Percentiles rank a stretch among this genome's conserved stretches.
These are phyloP conservation scores for Coranthus polyacanthus DNA, from an alignment of 2,797 vertebrate genomes.

Conservation along the genomic window DNA sequence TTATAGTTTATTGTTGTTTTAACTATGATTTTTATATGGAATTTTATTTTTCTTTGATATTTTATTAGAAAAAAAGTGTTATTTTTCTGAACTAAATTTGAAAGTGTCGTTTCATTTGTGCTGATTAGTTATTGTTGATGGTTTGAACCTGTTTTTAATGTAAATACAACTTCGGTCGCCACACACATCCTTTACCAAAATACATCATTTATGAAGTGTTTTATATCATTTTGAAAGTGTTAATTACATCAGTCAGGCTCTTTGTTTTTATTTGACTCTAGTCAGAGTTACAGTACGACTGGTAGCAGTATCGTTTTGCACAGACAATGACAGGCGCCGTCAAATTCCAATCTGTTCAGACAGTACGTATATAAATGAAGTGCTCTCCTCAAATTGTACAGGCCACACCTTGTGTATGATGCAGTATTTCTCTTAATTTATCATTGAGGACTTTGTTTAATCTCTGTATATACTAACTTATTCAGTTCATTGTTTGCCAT, in stretches of 20 bases:
- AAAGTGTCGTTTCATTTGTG: constrained; percentile 8
- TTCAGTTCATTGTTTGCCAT: constrained; percentile 14
- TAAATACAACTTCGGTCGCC: constrained; percentile 5
- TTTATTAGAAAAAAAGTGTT: neutral
- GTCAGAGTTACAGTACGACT: constrained; percentile 22
- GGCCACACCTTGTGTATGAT: constrained; percentile 12
- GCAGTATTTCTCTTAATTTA: constrained; percentile 34
- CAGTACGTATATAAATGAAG: constrained; percentile 20
- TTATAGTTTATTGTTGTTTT: neutral
- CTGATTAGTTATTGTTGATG: neutral
- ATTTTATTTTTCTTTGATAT: constrained; percentile 4
- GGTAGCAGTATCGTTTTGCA: constrained; percentile 63
- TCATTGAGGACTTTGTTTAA: constrained; percentile 31
- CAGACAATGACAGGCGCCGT: constrained; percentile 37
- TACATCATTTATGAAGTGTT: neutral
- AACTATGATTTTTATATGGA: neutral
- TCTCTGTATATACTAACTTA: constrained; percentile 63
- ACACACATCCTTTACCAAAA: neutral
- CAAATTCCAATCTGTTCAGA: constrained; percentile 2
- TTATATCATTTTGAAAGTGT: neutral
- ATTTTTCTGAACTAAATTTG: constrained; percentile 2
- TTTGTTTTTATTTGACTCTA: constrained; percentile 5
- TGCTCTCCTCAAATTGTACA: constrained; percentile 24
- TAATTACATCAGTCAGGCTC: no score
- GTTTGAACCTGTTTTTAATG: neutral